Evolutionary conservation across 2,113 vertebrate species (phyloP).

Genomic region (Blennius ocellaris): DNA sequence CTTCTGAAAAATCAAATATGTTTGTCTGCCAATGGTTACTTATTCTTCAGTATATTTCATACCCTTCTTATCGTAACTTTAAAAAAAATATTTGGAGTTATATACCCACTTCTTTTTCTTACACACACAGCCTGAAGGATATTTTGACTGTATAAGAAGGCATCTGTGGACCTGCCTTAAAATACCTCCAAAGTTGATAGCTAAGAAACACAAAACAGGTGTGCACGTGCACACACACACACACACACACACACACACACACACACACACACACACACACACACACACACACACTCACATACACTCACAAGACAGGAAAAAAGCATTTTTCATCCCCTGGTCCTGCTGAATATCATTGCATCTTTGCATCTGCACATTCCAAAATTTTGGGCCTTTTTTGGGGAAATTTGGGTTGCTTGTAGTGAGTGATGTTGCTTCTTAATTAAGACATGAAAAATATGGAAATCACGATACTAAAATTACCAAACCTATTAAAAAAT

Average conservation of each 20-base stretch:
- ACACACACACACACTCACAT: conserved; percentile 3
- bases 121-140: neutral
- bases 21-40: neutral
- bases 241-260: neutral
- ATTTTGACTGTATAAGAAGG: conserved; percentile 20
- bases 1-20: neutral
- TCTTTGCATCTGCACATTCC: conserved; percentile 59
- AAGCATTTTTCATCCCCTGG: conserved; percentile 55
- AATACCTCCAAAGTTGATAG: conserved; percentile 66
- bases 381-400: too few relatives aligned
- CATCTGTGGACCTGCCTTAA: conserved; percentile 52
- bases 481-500: too few relatives aligned
- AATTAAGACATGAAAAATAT: too few relatives aligned
- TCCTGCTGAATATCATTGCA: conserved; percentile 69
- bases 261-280: conserved; percentile 8
- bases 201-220: conserved; percentile 76
- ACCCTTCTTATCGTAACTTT: neutral
- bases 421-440: too few relatives aligned
- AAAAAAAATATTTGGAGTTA: neutral
- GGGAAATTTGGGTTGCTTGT: too few relatives aligned
- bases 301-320: too few relatives aligned
- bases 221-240: neutral
- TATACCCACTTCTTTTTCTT: neutral
- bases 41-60: neutral
- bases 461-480: too few relatives aligned